Conservation (phyloP, 2,888 invertebrate species). For the Aphodius granarius region DNA sequence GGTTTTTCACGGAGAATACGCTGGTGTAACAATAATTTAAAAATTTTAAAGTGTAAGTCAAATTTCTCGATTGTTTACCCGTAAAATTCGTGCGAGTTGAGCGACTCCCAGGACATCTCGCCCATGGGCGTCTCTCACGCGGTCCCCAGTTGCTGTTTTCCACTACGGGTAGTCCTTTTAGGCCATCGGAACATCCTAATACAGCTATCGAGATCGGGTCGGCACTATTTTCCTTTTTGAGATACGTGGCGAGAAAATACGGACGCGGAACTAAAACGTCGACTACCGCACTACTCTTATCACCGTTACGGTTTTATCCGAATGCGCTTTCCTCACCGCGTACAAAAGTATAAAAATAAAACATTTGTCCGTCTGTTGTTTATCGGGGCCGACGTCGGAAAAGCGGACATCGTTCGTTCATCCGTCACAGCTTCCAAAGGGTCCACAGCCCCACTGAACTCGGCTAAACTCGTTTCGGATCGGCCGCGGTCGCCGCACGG, state of each 20-base stretch:
- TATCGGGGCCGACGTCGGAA: neutral
- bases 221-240: constrained; percentile 3
- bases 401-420: neutral
- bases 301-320: no score
- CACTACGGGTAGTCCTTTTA: neutral
- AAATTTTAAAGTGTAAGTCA: neutral
- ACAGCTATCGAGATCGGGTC: neutral
- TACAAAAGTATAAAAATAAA: constrained; percentile 21
- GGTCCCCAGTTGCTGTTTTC: neutral
- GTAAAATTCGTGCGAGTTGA: constrained; percentile 79
- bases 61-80: constrained; percentile 57
- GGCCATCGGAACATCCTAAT: constrained; percentile 1
- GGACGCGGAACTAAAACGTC: neutral
- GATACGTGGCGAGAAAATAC: constrained; percentile 7
- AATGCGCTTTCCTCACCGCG: constrained; percentile 5
- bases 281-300: neutral
- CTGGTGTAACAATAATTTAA: neutral
- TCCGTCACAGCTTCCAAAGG: neutral
- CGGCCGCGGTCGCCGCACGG: neutral
- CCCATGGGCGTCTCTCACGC: neutral
- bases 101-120: constrained; percentile 85
- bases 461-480: neutral
- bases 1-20: neutral
- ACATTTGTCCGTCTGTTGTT: constrained; percentile 8
- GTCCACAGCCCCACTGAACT: neutral